Base-by-base conservation (phyloP, 2,797 vertebrate genomes). In the Dallia pectoralis region DNA sequence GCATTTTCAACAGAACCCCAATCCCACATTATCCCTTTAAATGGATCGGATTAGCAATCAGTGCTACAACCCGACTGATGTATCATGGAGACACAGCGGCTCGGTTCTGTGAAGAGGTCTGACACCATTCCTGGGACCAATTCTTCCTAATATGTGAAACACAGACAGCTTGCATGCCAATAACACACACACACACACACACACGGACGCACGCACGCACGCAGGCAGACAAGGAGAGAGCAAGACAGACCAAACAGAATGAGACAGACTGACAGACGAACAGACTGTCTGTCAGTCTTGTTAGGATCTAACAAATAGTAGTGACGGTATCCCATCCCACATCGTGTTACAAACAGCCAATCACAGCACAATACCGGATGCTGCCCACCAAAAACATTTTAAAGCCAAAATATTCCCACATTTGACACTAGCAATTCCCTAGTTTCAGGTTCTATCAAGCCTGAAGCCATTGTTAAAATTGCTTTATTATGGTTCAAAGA, bases 21-120 rank as follows among this genome's bases (percentile, higher is more conserved):
- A 88, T 90, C 79, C 78, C 72, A 85, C 81, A 65, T 90, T 90
- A 92, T 89, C 84, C 88, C 89, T 86, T 89, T 88, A 90, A 90
- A 91, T 66, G 77, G 88, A 90, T 90, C 82, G 86, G 92, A 95
- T 92, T 93, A 91, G 87, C 70, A 86, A 93, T 93, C 91, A 93
- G 87, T 81, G 82, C 90, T 92, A 93, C 74, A 90, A 88, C 85
- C 87, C 83, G 83, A 91, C 89, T 85, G 82, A 73, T 83, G 90
- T 89, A 89, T 91, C 87, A 93, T 89, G 88, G 88, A n/a, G 30
- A 85, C 89, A 92, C 84, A 85, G 89, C 77, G 87, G 91, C 81
- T 84, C 87, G 92, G 91, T 88, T 93, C 89, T 90, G 91, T 91
- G 90, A 72, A 87, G 48, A 73, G 44, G 77, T 79, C 78, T 79